These are phyloP conservation scores for Atta texana DNA, from an alignment of 1,140 invertebrate genomes.

Conservation along the genomic window DNA sequence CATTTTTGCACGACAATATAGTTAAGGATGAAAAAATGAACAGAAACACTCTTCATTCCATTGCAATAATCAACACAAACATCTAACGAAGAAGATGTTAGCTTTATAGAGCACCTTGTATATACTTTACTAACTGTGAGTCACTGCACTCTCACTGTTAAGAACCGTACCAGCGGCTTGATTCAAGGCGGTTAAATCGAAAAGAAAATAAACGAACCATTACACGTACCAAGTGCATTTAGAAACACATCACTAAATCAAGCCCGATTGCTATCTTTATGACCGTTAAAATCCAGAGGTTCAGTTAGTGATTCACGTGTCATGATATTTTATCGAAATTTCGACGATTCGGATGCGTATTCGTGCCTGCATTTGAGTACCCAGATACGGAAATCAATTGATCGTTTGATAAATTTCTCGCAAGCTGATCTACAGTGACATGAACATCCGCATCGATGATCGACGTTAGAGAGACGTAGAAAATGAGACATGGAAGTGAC, in stretches of 20 bases:
- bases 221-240: constrained; percentile 44
- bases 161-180: not conserved
- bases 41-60: not conserved
- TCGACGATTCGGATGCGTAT: not conserved
- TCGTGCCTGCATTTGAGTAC: not conserved
- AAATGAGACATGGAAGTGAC: not conserved
- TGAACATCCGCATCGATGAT: constrained; percentile 50
- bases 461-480: constrained; percentile 29
- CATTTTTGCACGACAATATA: too few species aligned
- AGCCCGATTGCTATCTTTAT: constrained; percentile 47
- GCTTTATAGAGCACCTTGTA: not conserved
- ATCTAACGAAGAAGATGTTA: not conserved
- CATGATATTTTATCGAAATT: constrained; percentile 21
- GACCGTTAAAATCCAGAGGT: constrained; percentile 36
- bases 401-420: constrained; percentile 36
- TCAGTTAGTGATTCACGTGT: not conserved
- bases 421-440: constrained; percentile 42
- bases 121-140: constrained; percentile 24
- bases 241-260: constrained; percentile 54
- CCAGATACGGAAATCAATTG: not conserved
- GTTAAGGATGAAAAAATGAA: too few species aligned
- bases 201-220: constrained; percentile 50
- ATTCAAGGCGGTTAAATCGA: constrained; percentile 40
- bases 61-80: not conserved
- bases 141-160: constrained; percentile 47